Evolutionary conservation across 2,113 vertebrate genomes (phyloP).

Genomic region (Tupaia chinensis): DNA sequence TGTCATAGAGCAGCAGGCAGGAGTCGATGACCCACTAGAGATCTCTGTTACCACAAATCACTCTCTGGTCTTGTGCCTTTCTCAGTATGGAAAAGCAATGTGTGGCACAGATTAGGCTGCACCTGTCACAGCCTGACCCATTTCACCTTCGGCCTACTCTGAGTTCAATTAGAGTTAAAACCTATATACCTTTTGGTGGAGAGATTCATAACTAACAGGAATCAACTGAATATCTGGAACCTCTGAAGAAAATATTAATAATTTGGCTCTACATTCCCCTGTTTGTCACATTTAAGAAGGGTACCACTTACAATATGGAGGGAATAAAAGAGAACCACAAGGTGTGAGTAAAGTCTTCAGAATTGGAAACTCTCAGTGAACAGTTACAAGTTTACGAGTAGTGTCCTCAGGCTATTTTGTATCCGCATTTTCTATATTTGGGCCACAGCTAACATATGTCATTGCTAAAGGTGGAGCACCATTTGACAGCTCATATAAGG

Average conservation of each 20-base stretch:
- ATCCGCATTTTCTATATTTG: slow-evolving; percentile 7
- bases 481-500: slow-evolving; percentile 12
- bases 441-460: background rate
- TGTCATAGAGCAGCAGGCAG: slow-evolving; percentile 11
- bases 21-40: background rate
- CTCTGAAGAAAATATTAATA: slow-evolving; percentile 16
- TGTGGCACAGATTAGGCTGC: background rate
- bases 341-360: slow-evolving; percentile 32
- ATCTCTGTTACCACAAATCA: background rate
- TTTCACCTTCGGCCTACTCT: background rate
- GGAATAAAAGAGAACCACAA: slow-evolving; percentile 54
- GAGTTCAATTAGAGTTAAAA: slow-evolving; percentile 5
- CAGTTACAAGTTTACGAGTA: slow-evolving; percentile 43
- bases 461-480: background rate
- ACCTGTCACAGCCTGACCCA: background rate
- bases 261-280: slow-evolving; percentile 26
- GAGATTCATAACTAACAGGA: background rate
- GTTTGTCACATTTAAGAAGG: slow-evolving; percentile 4
- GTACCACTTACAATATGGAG: slow-evolving; percentile 38
- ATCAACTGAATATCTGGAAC: background rate
- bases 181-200: background rate
- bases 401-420: slow-evolving; percentile 55
- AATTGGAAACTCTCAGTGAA: slow-evolving; percentile 45
- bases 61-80: background rate
- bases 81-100: background rate